These are phyloP conservation scores for Prosapia bicincta DNA, from an alignment of 2,888 invertebrate genomes.

Conservation along the genomic window DNA sequence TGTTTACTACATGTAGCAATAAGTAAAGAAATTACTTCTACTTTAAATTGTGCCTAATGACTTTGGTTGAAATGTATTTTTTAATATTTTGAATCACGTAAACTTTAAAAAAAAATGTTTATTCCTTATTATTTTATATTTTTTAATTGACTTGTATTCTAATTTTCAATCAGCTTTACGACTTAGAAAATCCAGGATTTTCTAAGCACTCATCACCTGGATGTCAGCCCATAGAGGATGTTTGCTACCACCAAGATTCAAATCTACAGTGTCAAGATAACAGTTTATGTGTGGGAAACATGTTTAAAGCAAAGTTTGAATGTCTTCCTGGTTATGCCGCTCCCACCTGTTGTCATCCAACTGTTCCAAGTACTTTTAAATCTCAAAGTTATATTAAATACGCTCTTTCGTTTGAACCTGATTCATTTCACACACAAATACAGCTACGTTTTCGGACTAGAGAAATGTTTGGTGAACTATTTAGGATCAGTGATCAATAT, in stretches of 20 bases:
- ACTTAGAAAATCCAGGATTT: conserved; percentile 87
- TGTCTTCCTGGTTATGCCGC: not conserved
- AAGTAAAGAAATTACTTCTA: too few relatives aligned
- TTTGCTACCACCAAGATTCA: conserved; percentile 81
- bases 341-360: not conserved
- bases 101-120: too few relatives aligned
- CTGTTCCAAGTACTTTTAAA: not conserved
- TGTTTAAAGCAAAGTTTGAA: conserved; percentile 46
- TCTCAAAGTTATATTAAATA: not conserved
- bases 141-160: not conserved
- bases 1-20: too few relatives aligned
- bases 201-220: conserved; percentile 82
- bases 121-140: too few relatives aligned
- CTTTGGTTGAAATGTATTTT: too few relatives aligned
- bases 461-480: not conserved
- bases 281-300: conserved; percentile 86
- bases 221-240: conserved; percentile 89
- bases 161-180: conserved; percentile 62
- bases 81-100: too few relatives aligned
- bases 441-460: not conserved
- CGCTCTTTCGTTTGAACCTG: not conserved
- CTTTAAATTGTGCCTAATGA: too few relatives aligned
- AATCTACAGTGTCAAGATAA: conserved; percentile 87
- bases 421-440: not conserved
- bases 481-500: not conserved